Conservation (phyloP, 2,797 vertebrate species). For the Typhlichthys subterraneus region DNA sequence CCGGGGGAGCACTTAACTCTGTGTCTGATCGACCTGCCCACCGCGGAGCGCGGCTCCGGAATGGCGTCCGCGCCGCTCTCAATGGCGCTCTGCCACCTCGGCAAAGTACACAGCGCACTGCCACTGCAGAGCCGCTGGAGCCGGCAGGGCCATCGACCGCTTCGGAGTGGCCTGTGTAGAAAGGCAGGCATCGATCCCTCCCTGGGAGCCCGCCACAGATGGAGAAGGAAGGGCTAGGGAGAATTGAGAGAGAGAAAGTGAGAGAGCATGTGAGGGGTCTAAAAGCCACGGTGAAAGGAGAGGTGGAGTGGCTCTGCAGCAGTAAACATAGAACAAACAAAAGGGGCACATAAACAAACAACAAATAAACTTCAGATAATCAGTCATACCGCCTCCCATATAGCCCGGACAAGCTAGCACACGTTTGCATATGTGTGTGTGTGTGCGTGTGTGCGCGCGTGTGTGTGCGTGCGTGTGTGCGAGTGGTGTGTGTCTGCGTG, state of each 20-base stretch:
- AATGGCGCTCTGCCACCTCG: conserved; percentile 71
- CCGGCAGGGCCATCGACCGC: conserved; percentile 78
- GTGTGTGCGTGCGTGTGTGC: conserved; percentile 2
- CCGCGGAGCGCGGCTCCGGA: conserved; percentile 68
- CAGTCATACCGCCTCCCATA: conserved; percentile 61
- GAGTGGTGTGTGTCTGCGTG: conserved; percentile 15
- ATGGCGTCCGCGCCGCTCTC: conserved; percentile 63
- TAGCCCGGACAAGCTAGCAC: conserved; percentile 36
- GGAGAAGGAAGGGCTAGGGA: conserved; percentile 35
- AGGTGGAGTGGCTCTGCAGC: conserved; percentile 60
- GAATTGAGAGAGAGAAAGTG: conserved; percentile 38
- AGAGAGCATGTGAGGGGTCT: conserved; percentile 61
- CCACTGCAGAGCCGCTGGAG: conserved; percentile 62
- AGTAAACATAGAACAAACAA: conserved; percentile 68
- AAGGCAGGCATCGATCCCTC: conserved; percentile 81
- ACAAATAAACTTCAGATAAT: conserved; percentile 73
- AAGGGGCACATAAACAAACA: conserved; percentile 77
- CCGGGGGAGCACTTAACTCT: conserved; percentile 84
- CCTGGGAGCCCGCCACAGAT: conserved; percentile 56
- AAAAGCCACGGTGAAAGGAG: conserved; percentile 65
- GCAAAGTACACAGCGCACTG: conserved; percentile 63
- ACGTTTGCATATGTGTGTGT: conserved; percentile 18
- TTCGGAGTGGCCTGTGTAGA: conserved; percentile 80
- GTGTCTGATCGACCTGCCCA: conserved; percentile 80
- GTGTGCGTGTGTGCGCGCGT: conserved; percentile 4